phyloP scores from a whole-genome alignment of 2,113 vertebrate genomes.

The Phrynosoma blainvillii region DNA sequence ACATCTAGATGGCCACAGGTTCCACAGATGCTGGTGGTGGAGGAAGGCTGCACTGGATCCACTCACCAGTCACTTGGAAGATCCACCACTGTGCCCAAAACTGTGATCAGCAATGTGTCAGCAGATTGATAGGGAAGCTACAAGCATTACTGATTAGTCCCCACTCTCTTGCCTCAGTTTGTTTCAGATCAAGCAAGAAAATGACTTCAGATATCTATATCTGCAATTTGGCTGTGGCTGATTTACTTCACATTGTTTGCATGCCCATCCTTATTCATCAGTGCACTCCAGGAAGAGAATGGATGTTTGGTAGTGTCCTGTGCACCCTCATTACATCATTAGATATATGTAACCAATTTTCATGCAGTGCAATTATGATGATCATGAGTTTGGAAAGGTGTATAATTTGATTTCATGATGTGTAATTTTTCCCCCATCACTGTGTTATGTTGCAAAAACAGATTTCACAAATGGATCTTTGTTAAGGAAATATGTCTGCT shows the following conservation, averaged over 20 bases:
- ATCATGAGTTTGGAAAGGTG: constrained; percentile 75
- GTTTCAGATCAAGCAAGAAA: constrained; percentile 73
- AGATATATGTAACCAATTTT: constrained; percentile 72
- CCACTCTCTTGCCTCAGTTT: constrained; percentile 13
- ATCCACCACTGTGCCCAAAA: neutral
- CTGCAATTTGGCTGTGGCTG: constrained; percentile 71
- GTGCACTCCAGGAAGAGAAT: constrained; percentile 66
- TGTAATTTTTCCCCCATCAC: no score
- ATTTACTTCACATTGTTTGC: constrained; percentile 68
- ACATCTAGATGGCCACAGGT: no score
- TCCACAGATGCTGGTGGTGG: no score
- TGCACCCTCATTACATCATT: constrained; percentile 72
- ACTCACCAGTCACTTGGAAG: no score
- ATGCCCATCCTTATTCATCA: constrained; percentile 77
- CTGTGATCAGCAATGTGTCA: neutral
- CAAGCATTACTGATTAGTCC: neutral
- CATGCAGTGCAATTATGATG: constrained; percentile 70
- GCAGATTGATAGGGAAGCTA: neutral
- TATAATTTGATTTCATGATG: neutral
- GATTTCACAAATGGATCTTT: no score
- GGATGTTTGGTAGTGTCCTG: constrained; percentile 66
- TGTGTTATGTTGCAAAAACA: no score
- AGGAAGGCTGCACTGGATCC: neutral
- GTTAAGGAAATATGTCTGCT: no score
- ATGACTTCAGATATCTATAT: constrained; percentile 75